Percentiles rank a stretch among this genome's conserved stretches.
These are phyloP conservation scores for Typhlichthys eigenmanni DNA, from an alignment of 2,797 vertebrate genomes.

Conservation along the genomic window DNA sequence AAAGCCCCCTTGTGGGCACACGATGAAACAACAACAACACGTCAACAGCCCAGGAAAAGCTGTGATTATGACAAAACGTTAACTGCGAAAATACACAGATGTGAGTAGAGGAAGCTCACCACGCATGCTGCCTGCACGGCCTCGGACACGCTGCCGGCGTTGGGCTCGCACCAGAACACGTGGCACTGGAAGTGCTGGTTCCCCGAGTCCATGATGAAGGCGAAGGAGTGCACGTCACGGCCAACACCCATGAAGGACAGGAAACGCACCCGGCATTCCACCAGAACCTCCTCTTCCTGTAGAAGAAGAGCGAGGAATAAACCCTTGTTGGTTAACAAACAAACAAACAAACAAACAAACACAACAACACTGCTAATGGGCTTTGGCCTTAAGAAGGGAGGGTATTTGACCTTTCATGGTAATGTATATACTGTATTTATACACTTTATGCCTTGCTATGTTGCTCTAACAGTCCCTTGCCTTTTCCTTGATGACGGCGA, in stretches of 20 bases:
- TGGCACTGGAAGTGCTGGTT: constrained; percentile 96
- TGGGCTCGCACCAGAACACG: constrained; percentile 95
- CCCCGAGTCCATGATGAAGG: constrained; percentile 97
- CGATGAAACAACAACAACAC: not conserved
- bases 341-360: not conserved
- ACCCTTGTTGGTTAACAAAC: constrained; percentile 2
- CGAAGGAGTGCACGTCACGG: constrained; percentile 90
- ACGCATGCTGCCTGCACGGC: constrained; percentile 96
- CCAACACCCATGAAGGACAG: constrained; percentile 98
- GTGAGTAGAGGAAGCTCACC: constrained; percentile 74
- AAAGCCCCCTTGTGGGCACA: not conserved
- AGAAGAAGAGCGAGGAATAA: constrained; percentile 3
- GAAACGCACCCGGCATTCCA: constrained; percentile 96
- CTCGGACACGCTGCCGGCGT: constrained; percentile 91
- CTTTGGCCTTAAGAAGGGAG: no score
- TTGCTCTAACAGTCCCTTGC: constrained; percentile 55
- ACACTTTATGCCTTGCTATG: no score
- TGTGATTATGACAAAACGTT: not conserved
- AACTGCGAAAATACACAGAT: no score
- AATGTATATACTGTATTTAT: no score
- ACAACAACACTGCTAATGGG: not conserved
- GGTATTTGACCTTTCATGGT: no score
- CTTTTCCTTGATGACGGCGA: constrained; percentile 93
- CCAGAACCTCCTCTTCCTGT: constrained; percentile 84
- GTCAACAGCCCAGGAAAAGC: not conserved